These are phyloP conservation scores for Drosophila nikananu DNA, from an alignment of 1,140 invertebrate genomes.

Conservation along the genomic window DNA sequence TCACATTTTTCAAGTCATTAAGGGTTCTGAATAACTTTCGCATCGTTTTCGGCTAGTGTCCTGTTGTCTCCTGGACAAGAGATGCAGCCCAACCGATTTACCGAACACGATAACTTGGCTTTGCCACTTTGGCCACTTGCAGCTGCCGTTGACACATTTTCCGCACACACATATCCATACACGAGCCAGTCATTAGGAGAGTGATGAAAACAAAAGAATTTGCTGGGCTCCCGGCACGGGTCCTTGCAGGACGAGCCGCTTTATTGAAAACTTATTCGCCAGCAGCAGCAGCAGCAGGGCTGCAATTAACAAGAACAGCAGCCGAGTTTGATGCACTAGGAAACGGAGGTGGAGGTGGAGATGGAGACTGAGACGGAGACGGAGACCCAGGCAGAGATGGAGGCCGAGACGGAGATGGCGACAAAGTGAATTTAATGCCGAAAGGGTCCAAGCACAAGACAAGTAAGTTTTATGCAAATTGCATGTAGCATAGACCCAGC, in stretches of 20 bases:
- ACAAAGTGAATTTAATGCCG: constrained; percentile 76
- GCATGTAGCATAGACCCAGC: constrained; percentile 55
- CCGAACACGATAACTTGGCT: constrained; percentile 42
- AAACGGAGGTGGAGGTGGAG: neutral
- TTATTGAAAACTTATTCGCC: constrained; percentile 79
- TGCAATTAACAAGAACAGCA: constrained; percentile 66
- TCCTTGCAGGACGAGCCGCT: constrained; percentile 31
- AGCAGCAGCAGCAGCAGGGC: constrained; percentile 33
- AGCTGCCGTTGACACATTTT: constrained; percentile 54
- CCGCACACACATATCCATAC: constrained; percentile 30
- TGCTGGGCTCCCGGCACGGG: constrained; percentile 21
- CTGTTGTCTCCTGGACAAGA: constrained; percentile 2
- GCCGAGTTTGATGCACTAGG: constrained; percentile 39
- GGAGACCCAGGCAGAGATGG: neutral
- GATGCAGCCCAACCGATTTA: constrained; percentile 13
- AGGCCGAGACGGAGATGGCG: constrained; percentile 31
- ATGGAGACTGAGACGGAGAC: too few relatives aligned
- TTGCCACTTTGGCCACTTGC: constrained; percentile 39
- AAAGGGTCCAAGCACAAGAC: constrained; percentile 50
- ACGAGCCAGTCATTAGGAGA: constrained; percentile 73
- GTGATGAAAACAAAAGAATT: constrained; percentile 65
- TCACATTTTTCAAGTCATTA: neutral
- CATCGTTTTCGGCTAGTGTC: neutral
- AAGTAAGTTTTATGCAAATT: constrained; percentile 82
- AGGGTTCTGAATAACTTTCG: constrained; percentile 6